These are phyloP conservation scores for Cabera pusaria DNA, from an alignment of 2,888 invertebrate species.

Conservation along the genomic window DNA sequence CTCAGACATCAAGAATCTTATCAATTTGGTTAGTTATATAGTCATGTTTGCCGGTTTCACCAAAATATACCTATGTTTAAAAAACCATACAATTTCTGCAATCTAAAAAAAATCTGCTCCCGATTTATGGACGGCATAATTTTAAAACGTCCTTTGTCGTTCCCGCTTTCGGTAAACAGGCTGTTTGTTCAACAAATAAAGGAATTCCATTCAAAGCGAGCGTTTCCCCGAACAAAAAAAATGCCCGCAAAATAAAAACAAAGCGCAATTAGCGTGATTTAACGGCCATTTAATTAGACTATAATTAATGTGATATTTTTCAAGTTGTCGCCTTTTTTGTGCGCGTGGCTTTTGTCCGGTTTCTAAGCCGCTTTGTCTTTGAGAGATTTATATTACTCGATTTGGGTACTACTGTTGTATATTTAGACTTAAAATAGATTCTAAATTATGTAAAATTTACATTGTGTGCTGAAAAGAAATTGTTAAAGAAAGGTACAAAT, in stretches of 20 bases:
- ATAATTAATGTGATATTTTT: constrained; percentile 75
- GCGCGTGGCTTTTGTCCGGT: constrained; percentile 31
- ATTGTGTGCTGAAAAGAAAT: too few relatives aligned
- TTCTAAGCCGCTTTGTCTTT: constrained; percentile 32
- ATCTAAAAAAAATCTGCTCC: constrained; percentile 31
- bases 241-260: constrained; percentile 73
- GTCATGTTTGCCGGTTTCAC: too few relatives aligned
- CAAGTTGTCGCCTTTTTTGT: constrained; percentile 46
- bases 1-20: too few relatives aligned
- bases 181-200: constrained; percentile 71
- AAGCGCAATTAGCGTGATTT: constrained; percentile 81
- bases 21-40: too few relatives aligned
- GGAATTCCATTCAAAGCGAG: constrained; percentile 72
- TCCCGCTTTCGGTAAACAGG: constrained; percentile 73
- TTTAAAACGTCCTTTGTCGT: constrained; percentile 74
- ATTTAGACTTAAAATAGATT: too few relatives aligned
- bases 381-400: constrained; percentile 31
- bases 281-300: constrained; percentile 77
- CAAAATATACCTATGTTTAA: not conserved
- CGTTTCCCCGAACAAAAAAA: constrained; percentile 58
- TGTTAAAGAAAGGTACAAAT: too few relatives aligned
- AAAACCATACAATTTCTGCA: constrained; percentile 21
- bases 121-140: constrained; percentile 75
- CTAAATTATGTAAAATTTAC: too few relatives aligned
- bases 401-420: constrained; percentile 20